Evolutionary conservation across 2,888 invertebrate genomes (phyloP), one percentile per base, ranked within the genome.

Genomic region (Callyntrura sp.): DNA sequence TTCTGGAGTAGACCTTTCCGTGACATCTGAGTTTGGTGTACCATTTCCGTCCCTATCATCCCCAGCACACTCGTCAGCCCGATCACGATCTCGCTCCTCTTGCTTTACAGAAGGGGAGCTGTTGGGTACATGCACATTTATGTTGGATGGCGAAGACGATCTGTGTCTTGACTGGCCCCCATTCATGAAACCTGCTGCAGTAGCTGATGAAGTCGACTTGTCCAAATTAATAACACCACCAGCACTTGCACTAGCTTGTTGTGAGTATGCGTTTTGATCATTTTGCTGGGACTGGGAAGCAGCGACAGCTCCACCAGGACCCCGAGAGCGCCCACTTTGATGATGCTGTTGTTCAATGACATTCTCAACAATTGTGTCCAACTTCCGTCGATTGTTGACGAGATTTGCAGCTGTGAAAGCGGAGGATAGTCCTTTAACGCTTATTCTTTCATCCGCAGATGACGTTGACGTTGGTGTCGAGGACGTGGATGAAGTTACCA

Each of bases 401-500:
- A 88, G 90, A 57, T 90, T 92, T 25, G 93, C 92, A 28, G 93
- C 90, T 23, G 93, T 91, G 79, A 93, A 93, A 35, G 93, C 93
- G 45, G 93, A 93, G n/a, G 93, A 91, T 43, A 93, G 85, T 57
- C 88, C 91, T 65, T 92, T 93, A 65, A 91, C 88, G 73, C 79
- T 91, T 23, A 92, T 92, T 45, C 92, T 81, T 57, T 90, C 91
- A 8, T 92, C 92, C 0, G 79, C 91, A 84, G 90, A 90, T 62
- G 89, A 87, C 2, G 91, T 86, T 2, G 90, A 82, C 14, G 93
- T 82, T 28, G 92, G 86, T 96, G 96, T 35, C 93, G 94, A 73
- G 96, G 96, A 93, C 96, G 89, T 95, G 95, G 90, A 95, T 94
- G 94, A 94, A 92, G 96, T 95, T 88, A 96, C 95, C 86, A 96